Evolutionary conservation across 2,888 invertebrate genomes (phyloP), one percentile per base, ranked within the genome.

Genomic region (Drosophila anomalipes): DNA sequence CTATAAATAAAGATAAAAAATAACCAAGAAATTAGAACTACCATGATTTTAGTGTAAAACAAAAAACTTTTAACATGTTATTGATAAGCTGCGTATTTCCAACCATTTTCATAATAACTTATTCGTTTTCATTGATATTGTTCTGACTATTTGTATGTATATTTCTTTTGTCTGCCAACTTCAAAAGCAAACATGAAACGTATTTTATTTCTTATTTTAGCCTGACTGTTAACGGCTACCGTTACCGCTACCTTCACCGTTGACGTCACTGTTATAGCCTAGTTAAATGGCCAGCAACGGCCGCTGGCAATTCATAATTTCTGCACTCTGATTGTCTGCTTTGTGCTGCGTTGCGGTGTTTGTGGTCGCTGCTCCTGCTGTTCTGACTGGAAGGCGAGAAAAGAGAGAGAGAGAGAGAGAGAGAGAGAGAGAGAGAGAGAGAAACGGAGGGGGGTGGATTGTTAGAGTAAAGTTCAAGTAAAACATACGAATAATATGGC

Each of bases 261-360:
- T 52, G 56, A 44, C 60, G 63, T 12, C 22, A 39, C 35, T 3
- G 44, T 30, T 22, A n/a, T 35, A 79, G 66, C 70, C 71, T 74
- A 77, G 77, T 73, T 70, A 80, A 85, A 80, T 80, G 80, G 84
- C 61, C 85, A 77, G 47, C 70, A 64, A 62, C 58, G 69, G 83
- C 88, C 85, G 71, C 67, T 53, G 82, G 78, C 78, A 56, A 83
- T 81, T 83, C 84, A 86, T 83, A 86, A 83, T 70, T 81, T 78
- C 65, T 83, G 81, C 84, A 81, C 79, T 73, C 60, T 64, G 79
- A 70, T 69, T 59, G 51, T 77, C 69, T 72, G 60, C 54, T 49
- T 54, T 61, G 62, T 64, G 61, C 39, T 79, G 74, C 44, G 78
- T 47, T 47, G 47, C 16, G 47, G 47, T 47, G 57, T 64, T 77